Evolutionary conservation across 2,888 invertebrate genomes (phyloP).

Genomic region (Macrophya alboannulata): DNA sequence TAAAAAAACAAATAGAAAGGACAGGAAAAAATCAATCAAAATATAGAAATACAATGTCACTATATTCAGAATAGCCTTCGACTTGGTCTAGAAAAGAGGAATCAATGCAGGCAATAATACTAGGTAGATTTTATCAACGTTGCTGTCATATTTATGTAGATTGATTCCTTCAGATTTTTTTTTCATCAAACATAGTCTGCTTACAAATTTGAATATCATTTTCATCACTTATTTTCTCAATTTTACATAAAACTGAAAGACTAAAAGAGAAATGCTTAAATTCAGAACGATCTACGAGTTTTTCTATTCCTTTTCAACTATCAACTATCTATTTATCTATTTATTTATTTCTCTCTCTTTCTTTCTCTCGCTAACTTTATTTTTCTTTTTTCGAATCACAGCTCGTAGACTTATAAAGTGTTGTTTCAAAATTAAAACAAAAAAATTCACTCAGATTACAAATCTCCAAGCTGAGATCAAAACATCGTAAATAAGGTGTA

Average conservation of each 20-base stretch:
- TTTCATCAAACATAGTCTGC: slow-evolving; percentile 6
- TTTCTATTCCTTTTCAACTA: slow-evolving; percentile 36
- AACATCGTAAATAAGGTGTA: slow-evolving; percentile 38
- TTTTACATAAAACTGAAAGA: slow-evolving; percentile 13
- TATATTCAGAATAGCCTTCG: slow-evolving; percentile 16
- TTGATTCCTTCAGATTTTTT: slow-evolving; percentile 5
- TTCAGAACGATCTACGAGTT: slow-evolving; percentile 21
- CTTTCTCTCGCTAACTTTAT: not conserved
- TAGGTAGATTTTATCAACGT: slow-evolving; percentile 2
- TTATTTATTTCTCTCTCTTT: not conserved
- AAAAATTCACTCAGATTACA: slow-evolving; percentile 27
- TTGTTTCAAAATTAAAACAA: not conserved
- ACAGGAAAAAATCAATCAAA: slow-evolving; percentile 2
- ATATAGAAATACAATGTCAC: slow-evolving; percentile 36
- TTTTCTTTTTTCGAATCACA: slow-evolving; percentile 25
- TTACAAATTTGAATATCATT: slow-evolving; percentile 19
- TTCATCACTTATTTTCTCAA: slow-evolving; percentile 1
- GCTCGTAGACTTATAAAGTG: slow-evolving; percentile 41
- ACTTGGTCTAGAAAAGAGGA: slow-evolving; percentile 24
- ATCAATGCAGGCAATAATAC: slow-evolving; percentile 25
- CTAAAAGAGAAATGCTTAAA: not conserved
- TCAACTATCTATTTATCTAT: slow-evolving; percentile 24
- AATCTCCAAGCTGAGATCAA: slow-evolving; percentile 40
- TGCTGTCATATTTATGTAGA: not conserved
- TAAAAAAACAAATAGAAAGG: slow-evolving; percentile 21